These are phyloP conservation scores for Andricus curvator DNA, from an alignment of 2,888 invertebrate genomes.

Conservation along the genomic window DNA sequence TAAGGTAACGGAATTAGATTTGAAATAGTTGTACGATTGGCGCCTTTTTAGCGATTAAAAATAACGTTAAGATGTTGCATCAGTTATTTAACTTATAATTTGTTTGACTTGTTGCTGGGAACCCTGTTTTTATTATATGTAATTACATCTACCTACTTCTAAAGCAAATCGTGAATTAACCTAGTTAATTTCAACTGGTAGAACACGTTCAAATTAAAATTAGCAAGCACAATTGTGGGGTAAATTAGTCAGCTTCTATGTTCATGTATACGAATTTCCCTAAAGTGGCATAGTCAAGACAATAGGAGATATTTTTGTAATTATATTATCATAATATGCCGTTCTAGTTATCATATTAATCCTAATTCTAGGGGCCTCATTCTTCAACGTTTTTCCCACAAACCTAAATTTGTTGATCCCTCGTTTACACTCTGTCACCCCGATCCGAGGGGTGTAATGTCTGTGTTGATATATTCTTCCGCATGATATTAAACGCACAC, in stretches of 20 bases:
- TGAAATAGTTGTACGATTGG: conserved; percentile 9
- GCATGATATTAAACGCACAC: conserved; percentile 8
- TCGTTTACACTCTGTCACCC: conserved; percentile 49
- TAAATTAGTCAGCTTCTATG: too few relatives aligned
- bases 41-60: conserved; percentile 8
- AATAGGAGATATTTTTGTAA: background rate
- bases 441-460: background rate
- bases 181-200: too few relatives aligned
- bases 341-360: background rate
- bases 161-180: too few relatives aligned
- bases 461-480: conserved; percentile 9
- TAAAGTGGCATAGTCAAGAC: background rate
- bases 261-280: too few relatives aligned
- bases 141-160: background rate
- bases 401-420: conserved; percentile 60
- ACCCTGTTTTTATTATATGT: background rate
- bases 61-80: background rate
- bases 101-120: background rate
- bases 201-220: too few relatives aligned
- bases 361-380: background rate
- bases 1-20: conserved; percentile 1
- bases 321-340: background rate
- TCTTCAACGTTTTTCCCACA: conserved; percentile 45
- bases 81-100: background rate
- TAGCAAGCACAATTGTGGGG: too few relatives aligned